These are phyloP conservation scores for Holacanthella duospinosa DNA, from an alignment of 2,888 invertebrate genomes.

Conservation along the genomic window DNA sequence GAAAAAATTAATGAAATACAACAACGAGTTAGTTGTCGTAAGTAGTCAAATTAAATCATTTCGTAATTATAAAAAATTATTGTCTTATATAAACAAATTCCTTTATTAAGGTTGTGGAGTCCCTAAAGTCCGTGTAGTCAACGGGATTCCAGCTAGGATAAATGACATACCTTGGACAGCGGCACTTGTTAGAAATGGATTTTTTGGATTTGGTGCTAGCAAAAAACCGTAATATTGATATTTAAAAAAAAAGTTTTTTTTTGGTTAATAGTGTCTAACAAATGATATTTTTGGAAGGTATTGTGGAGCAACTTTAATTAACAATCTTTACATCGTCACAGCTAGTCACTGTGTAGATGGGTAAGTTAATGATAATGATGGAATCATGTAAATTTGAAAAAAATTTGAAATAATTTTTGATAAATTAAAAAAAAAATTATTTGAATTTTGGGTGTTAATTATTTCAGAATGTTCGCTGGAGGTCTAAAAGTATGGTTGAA, in stretches of 20 bases:
- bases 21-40: not conserved
- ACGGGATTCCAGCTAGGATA: not conserved
- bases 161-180: conserved; percentile 10
- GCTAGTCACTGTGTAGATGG: conserved; percentile 35
- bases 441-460: not conserved
- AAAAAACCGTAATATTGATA: conserved; percentile 18
- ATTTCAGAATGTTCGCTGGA: conserved; percentile 22
- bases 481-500: conserved; percentile 29
- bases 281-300: not conserved
- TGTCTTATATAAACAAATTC: not conserved
- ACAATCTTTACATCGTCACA: conserved; percentile 19
- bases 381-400: too few relatives aligned
- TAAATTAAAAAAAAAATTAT: too few relatives aligned
- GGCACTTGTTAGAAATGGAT: conserved; percentile 15
- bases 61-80: too few relatives aligned
- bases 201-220: conserved; percentile 17
- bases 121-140: not conserved
- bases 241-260: too few relatives aligned
- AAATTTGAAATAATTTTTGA: too few relatives aligned
- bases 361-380: too few relatives aligned
- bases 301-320: conserved; percentile 18
- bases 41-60: not conserved
- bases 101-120: conserved; percentile 2
- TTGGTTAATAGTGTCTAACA: too few relatives aligned
- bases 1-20: not conserved